phyloP scores from a whole-genome alignment of 2,797 vertebrate genomes.

The Denticeps clupeoides region DNA sequence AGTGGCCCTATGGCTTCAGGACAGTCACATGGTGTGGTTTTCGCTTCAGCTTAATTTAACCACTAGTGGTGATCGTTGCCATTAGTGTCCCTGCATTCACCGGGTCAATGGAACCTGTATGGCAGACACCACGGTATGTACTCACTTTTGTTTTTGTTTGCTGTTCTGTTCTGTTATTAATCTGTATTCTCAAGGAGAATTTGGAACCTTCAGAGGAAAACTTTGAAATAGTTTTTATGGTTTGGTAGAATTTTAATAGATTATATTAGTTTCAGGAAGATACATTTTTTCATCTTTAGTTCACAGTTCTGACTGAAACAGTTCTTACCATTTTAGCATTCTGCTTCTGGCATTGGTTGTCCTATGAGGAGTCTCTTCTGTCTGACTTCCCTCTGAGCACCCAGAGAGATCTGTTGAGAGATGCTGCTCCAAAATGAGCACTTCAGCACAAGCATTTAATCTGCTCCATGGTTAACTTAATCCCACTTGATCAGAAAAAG shows the following conservation, averaged over 20 bases:
- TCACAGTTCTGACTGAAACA: no score
- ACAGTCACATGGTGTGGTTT: conserved; percentile 45
- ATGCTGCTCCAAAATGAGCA: conserved; percentile 26
- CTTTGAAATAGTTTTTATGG: no score
- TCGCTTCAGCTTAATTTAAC: conserved; percentile 47
- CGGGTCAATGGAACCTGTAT: conserved; percentile 48
- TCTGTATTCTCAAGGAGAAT: conserved; percentile 16
- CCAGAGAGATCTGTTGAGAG: not conserved
- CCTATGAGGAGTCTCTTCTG: no score
- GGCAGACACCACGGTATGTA: conserved; percentile 44
- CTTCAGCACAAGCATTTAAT: conserved; percentile 41
- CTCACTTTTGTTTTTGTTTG: conserved; percentile 12
- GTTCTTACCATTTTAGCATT: no score
- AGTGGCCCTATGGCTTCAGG: conserved; percentile 43
- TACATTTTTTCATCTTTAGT: no score
- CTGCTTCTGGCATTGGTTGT: no score
- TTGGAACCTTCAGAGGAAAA: conserved; percentile 10
- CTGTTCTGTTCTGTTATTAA: conserved; percentile 13
- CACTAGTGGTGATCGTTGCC: conserved; percentile 41
- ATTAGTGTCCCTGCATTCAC: conserved; percentile 33
- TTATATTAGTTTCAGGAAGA: no score
- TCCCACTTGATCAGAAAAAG: conserved; percentile 44
- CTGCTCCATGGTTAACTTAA: conserved; percentile 34
- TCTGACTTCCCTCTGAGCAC: not conserved
- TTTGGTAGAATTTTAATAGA: no score